Base-by-base conservation (phyloP, 2,113 vertebrate genomes). In the Oreotrochilus melanogaster region DNA sequence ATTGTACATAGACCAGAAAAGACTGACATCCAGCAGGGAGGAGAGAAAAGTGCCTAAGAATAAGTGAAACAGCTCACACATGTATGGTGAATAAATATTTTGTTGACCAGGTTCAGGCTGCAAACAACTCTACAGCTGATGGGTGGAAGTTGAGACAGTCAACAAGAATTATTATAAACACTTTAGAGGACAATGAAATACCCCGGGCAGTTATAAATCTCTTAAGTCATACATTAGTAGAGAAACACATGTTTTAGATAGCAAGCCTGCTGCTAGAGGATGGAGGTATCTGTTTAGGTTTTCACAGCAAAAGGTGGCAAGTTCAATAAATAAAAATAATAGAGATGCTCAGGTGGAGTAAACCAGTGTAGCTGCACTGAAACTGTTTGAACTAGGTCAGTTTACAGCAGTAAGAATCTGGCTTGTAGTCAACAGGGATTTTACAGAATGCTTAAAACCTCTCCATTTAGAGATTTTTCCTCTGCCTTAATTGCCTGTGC, bases 331-430 rank as follows among this genome's bases (percentile, higher is more conserved):
- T 90, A 95, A 86, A 81, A 94, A 93, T 92, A 94, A 86, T 88
- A 88, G n/a, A 72, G 86, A 86, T 76, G 27, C 57, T 93, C 35
- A 84, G 81, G 79, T 92, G 69, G 76, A 90, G 88, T 92, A 96
- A 94, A 95, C 94, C 82, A 94, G 48, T 60, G 56, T 35, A 74
- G 79, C 82, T 92, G 83, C 90, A 81, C 35, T 94, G 88, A 93
- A 90, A 70, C 83, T 90, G 57, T 83, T 96, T 86, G 92, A 94
- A 86, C 57, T 80, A 78, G 90, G 79, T 93, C 92, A 94, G 71
- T 94, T 92, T 96, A 81, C 65, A 86, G 86, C 86, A 92, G 69
- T 81, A 90, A 96, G 94, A 83, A 81, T 61, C 86, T 94, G 92
- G 95, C 88, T 93, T 31, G 31, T 50, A 90, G 92, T 96, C 94